Percentiles rank a stretch among this genome's conserved stretches.
Evolutionary conservation across 1,140 invertebrate genomes (phyloP).

Genomic region (Hypothenemus hampei): DNA sequence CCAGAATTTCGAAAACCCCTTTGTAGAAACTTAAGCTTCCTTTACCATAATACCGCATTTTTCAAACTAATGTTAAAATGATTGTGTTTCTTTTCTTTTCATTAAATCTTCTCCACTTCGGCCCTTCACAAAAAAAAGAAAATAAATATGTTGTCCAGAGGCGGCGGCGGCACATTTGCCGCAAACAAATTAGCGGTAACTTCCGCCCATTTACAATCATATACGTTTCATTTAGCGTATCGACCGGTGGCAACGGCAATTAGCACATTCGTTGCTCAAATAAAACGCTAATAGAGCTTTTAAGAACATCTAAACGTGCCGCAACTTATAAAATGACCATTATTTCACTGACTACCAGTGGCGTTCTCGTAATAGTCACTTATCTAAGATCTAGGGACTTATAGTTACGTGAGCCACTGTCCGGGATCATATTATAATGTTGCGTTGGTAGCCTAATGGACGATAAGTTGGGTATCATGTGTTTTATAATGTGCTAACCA

Average conservation of each 20-base stretch:
- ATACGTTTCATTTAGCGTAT: conserved; percentile 20
- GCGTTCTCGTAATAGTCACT: too few relatives aligned
- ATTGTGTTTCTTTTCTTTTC: too few relatives aligned
- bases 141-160: neutral
- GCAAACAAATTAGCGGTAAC: conserved; percentile 10
- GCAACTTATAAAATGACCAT: conserved; percentile 23
- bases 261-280: conserved; percentile 38
- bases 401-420: too few relatives aligned
- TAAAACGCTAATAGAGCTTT: conserved; percentile 41
- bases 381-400: too few relatives aligned
- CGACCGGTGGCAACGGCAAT: conserved; percentile 33
- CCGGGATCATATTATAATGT: conserved; percentile 11
- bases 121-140: neutral
- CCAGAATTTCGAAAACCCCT: too few relatives aligned
- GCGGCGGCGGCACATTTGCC: neutral
- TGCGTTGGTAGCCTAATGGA: conserved; percentile 33
- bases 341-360: conserved; percentile 1
- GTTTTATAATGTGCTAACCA: conserved; percentile 40
- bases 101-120: too few relatives aligned
- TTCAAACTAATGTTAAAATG: too few relatives aligned
- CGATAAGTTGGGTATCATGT: conserved; percentile 39
- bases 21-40: neutral
- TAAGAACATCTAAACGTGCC: conserved; percentile 37
- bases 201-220: conserved; percentile 23
- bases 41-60: too few relatives aligned